Base-by-base conservation (phyloP, 2,113 vertebrate species). In the Felis chaus region DNA sequence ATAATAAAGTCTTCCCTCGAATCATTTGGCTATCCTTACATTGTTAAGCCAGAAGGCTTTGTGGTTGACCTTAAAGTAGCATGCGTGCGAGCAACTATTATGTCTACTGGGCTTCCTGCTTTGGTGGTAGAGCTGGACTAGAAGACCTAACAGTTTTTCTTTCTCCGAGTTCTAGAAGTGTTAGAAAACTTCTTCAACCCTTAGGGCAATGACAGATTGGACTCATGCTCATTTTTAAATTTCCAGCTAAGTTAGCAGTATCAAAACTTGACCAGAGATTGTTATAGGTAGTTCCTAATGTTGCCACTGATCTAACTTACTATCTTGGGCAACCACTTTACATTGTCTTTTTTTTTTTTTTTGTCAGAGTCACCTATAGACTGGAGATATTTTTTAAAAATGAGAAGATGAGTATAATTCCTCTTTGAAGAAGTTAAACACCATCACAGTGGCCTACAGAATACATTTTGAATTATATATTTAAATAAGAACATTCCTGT, bases 61-160 rank as follows among this genome's bases (percentile, higher is more conserved):
- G 39, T 16, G 14, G 18, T 10, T 53, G 39, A 74, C 18, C 23
- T 53, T 55, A 12, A 68, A 74, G 18, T 10, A 50, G 8, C 11
- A 8, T 3, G 1, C 9, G 2, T 7, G 6, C 5, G 4, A 61
- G 10, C 14, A 12, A 9, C 13, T 39, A 3, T 10, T 5, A 18
- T 12, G 7, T 0, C 2, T 1, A 15, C 3, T 1, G 3, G 31
- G 0, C 21, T 21, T 33, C 41, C 1, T 82, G 14, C 15, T 1
- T 25, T 6, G 36, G 18, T 14, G 7, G 18, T 33, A 29, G 23
- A 33, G 23, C 3, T 74, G 36, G 23, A 45, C 7, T 16, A 45
- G 27, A 69, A 85, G 10, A 33, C 14, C 11, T 21, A 71, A 18
- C 5, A 8, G 41, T 1, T 31, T 45, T 61, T 57, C 11, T 12